Evolutionary conservation across 2,888 invertebrate genomes (phyloP).

Genomic region (Amphipyra tragopoginis): DNA sequence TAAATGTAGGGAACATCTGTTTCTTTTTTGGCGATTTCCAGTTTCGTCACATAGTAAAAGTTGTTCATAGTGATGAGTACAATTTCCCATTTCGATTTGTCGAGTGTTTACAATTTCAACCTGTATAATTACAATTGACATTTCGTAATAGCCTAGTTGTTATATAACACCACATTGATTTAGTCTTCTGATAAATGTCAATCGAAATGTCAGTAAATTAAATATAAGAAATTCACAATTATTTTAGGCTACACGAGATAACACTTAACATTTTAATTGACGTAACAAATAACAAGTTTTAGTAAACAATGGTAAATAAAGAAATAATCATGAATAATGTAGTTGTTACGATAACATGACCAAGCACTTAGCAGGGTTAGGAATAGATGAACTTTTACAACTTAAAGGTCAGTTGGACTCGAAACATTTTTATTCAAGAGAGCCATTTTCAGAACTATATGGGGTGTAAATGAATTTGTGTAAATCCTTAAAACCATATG

Average conservation of each 20-base stretch:
- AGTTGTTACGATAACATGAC: conserved; percentile 31
- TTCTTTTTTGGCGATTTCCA: no score
- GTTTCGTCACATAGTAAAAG: no score
- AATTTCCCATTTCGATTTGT: no score
- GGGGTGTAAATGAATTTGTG: no score
- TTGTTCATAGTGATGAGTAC: no score
- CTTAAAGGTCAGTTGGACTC: background rate
- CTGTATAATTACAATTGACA: no score
- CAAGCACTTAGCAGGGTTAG: conserved; percentile 37
- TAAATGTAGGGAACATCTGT: no score
- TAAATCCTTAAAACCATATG: no score
- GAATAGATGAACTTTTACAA: conserved; percentile 33
- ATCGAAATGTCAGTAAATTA: background rate
- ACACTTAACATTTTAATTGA: conserved; percentile 17
- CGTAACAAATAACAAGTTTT: conserved; percentile 22
- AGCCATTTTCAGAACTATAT: no score
- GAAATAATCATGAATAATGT: conserved; percentile 36
- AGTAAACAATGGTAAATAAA: conserved; percentile 8
- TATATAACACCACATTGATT: background rate
- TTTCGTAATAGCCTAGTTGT: no score
- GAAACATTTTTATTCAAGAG: background rate
- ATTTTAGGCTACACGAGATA: conserved; percentile 15
- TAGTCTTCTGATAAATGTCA: conserved; percentile 9
- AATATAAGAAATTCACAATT: conserved; percentile 17
- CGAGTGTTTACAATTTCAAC: no score